Evolutionary conservation across 1,140 invertebrate species (phyloP).

Genomic region (Aphelinus certus): DNA sequence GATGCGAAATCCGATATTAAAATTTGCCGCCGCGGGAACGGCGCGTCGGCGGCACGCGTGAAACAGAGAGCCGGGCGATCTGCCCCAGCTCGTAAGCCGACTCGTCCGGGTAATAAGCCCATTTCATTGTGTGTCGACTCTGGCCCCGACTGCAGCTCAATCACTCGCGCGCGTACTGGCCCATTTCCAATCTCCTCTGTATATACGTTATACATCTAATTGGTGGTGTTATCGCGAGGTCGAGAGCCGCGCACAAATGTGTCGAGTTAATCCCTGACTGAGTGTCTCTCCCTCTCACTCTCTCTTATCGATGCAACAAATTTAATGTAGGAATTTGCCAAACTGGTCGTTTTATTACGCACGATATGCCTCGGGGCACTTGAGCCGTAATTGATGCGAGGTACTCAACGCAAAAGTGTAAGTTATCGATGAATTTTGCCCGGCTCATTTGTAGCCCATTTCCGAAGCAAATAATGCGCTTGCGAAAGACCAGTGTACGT

Average conservation of each 20-base stretch:
- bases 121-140: slow-evolving; percentile 51
- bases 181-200: too few species aligned
- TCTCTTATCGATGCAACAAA: background rate
- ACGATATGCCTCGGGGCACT: too few species aligned
- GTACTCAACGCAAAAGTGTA: background rate
- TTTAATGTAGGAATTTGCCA: too few species aligned
- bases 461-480: slow-evolving; percentile 2
- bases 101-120: slow-evolving; percentile 58
- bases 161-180: too few species aligned
- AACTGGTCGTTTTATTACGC: too few species aligned
- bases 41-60: slow-evolving; percentile 48
- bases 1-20: slow-evolving; percentile 65
- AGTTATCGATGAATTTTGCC: slow-evolving; percentile 20
- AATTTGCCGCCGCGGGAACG: slow-evolving; percentile 55
- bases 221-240: too few species aligned
- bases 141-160: slow-evolving; percentile 4
- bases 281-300: background rate
- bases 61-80: slow-evolving; percentile 22
- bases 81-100: slow-evolving; percentile 46
- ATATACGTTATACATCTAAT: too few species aligned
- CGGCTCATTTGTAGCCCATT: slow-evolving; percentile 4
- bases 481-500: slow-evolving; percentile 12
- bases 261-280: too few species aligned
- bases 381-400: background rate
- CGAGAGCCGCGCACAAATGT: too few species aligned